phyloP scores from a whole-genome alignment of 2,888 invertebrate species.

The Acrobasis repandana region DNA sequence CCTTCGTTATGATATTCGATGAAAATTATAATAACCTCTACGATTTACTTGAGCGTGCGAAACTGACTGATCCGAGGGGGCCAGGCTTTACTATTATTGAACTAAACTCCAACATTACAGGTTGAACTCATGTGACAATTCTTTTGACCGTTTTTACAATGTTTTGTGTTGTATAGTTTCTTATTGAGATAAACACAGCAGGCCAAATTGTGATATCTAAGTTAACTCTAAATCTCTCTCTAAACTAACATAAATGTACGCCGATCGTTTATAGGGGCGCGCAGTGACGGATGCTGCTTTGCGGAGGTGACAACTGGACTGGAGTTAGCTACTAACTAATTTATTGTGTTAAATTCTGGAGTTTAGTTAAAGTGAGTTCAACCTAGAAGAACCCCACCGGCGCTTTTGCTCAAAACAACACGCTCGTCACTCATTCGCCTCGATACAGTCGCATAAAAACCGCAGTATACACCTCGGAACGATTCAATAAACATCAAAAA shows the following conservation, averaged over 20 bases:
- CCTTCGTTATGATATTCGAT: constrained; percentile 18
- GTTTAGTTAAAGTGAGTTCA: background rate
- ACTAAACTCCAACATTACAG: no score
- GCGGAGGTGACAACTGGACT: background rate
- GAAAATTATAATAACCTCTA: constrained; percentile 13
- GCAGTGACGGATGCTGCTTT: background rate
- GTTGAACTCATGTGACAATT: no score
- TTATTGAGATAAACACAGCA: no score
- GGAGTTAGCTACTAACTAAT: background rate
- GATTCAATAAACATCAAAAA: constrained; percentile 73
- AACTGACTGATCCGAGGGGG: constrained; percentile 4
- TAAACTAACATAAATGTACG: no score
- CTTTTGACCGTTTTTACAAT: no score
- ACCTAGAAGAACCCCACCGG: background rate
- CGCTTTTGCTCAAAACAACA: background rate
- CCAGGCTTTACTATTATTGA: background rate
- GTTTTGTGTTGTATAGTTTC: no score
- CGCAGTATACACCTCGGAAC: constrained; percentile 58
- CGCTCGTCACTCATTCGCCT: constrained; percentile 32
- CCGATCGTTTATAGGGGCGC: no score
- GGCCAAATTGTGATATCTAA: no score
- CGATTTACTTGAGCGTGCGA: constrained; percentile 16
- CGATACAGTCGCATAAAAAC: constrained; percentile 41
- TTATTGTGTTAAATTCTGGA: background rate
- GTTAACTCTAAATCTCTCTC: no score